Conservation (phyloP, 2,888 invertebrate species). For the Odiellus spinosus region DNA sequence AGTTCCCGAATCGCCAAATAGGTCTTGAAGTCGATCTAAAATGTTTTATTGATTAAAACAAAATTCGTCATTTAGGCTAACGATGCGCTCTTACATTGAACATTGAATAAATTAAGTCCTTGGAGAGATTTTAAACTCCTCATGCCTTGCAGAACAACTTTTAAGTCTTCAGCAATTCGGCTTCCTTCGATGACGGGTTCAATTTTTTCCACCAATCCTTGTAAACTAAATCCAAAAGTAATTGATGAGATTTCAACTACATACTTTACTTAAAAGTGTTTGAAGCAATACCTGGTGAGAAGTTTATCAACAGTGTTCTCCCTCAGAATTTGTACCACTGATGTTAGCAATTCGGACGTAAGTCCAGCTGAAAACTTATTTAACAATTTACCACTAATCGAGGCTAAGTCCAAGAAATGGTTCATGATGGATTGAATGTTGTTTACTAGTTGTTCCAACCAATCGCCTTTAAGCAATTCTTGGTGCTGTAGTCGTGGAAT, state of each 20-base stretch:
- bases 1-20: background rate
- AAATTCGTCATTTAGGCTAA: background rate
- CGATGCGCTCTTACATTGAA: conserved; percentile 2
- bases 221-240: background rate
- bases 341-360: background rate
- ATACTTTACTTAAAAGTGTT: background rate
- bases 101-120: conserved; percentile 1
- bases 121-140: conserved; percentile 12
- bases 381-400: background rate
- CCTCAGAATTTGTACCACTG: background rate
- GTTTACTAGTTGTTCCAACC: background rate
- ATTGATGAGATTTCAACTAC: background rate
- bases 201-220: background rate
- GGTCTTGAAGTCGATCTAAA: background rate
- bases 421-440: background rate
- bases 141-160: conserved; percentile 9
- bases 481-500: background rate
- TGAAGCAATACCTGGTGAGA: conserved; percentile 1
- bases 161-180: conserved; percentile 7
- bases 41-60: background rate
- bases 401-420: background rate
- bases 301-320: conserved; percentile 1
- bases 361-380: background rate
- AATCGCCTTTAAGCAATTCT: background rate
- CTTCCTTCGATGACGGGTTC: conserved; percentile 12